These are phyloP conservation scores for Nematostella vectensis DNA, from an alignment of 92 coral and sea anemone genomes.

Conservation along the genomic window DNA sequence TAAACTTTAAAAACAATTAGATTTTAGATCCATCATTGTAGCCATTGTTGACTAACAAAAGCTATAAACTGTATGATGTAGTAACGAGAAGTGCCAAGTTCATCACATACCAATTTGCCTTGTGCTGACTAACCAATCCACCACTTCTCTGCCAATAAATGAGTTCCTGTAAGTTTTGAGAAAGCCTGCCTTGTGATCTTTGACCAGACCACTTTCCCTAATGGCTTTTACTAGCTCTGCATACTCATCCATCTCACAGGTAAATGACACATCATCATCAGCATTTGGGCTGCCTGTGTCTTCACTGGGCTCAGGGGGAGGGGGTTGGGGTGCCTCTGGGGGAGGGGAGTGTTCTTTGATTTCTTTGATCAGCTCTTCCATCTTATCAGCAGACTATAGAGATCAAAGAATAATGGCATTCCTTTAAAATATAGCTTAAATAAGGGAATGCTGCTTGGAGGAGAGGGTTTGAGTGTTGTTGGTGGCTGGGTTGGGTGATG, in stretches of 20 bases:
- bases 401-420: neutral
- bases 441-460: too few species aligned
- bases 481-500: too few species aligned
- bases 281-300: constrained; percentile 9
- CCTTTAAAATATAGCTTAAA: too few species aligned
- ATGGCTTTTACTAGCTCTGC: constrained; percentile 81
- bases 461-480: too few species aligned
- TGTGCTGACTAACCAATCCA: constrained; percentile 68
- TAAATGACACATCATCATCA: constrained; percentile 44
- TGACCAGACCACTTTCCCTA: constrained; percentile 82
- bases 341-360: constrained; percentile 77
- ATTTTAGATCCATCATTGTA: too few species aligned
- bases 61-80: too few species aligned
- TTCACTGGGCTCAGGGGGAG: constrained; percentile 21
- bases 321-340: constrained; percentile 79
- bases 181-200: constrained; percentile 68
- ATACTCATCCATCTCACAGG: constrained; percentile 93
- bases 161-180: constrained; percentile 66
- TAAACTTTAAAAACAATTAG: too few species aligned
- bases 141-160: constrained; percentile 81
- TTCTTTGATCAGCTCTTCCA: constrained; percentile 66
- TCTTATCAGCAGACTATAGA: constrained; percentile 39
- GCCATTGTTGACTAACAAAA: too few species aligned
- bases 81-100: too few species aligned
- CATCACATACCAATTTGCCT: constrained; percentile 61